Evolutionary conservation across 2,113 vertebrate species (phyloP).

Genomic region (Ellobius talpinus): DNA sequence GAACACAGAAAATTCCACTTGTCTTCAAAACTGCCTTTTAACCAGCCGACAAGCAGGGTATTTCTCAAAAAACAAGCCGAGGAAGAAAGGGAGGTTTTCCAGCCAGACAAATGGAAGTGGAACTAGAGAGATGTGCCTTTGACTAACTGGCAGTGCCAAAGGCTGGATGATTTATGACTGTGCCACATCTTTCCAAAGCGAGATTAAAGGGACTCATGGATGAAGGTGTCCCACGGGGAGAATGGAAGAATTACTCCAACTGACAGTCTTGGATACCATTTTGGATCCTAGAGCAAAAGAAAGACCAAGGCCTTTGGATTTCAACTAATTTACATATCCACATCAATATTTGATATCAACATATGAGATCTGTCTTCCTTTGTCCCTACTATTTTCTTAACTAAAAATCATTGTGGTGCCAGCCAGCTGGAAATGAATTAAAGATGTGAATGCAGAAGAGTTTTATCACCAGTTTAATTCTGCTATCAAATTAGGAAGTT

Average conservation of each 20-base stretch:
- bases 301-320: conserved; percentile 49
- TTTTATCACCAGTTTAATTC: conserved; percentile 37
- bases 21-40: conserved; percentile 49
- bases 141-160: conserved; percentile 14
- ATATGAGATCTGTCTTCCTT: conserved; percentile 63
- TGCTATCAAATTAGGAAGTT: conserved; percentile 22
- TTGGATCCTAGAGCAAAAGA: conserved; percentile 48
- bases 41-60: background rate
- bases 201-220: conserved; percentile 15
- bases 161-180: conserved; percentile 64
- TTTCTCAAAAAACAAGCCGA: conserved; percentile 51
- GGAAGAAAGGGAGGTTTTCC: conserved; percentile 14
- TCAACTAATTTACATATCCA: background rate
- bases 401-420: background rate
- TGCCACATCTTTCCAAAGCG: conserved; percentile 18
- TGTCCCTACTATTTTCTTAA: background rate
- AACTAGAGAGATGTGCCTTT: background rate
- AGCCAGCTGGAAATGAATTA: conserved; percentile 39
- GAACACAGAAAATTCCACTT: background rate
- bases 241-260: conserved; percentile 9
- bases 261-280: conserved; percentile 33
- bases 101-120: conserved; percentile 26
- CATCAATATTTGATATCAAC: conserved; percentile 47
- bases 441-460: conserved; percentile 24
- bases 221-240: background rate